Base-by-base conservation (phyloP, 2,888 invertebrate genomes). In the Deroplatys truncata region DNA sequence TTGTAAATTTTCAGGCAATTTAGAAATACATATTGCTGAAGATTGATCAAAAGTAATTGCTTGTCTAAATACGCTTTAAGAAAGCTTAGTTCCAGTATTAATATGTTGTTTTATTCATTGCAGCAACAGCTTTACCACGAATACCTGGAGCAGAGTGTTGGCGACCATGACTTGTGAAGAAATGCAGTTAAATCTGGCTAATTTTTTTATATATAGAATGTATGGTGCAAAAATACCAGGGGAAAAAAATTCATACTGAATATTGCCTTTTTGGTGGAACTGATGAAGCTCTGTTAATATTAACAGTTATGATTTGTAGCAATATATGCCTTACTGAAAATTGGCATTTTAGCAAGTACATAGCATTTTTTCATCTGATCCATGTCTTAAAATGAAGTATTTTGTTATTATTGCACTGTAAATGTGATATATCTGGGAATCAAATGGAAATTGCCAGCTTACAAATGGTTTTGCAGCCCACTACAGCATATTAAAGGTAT, bases 121-220 rank as follows among this genome's bases (percentile, higher is more conserved):
- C 82, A 94, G 94, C 93, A 94, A 93, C 92, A 92, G 25, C 92
- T 94, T 35, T 94, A 94, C 91, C 92, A 93, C 88, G 94, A 94
- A 90, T 94, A 94, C 91, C 92, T 94, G 90, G 92, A 93, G 90
- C 94, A 94, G 91, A 94, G 94, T 92, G 94, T 94, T 29, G 93
- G 93, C n/a, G 94, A 94, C 35, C 93, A 94, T 91, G 94, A 94
- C 91, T 92, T 94, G 56, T 92, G 90, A 92, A 88, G 89, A 86
- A 84, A 29, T 72, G 84, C 84, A 84, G 29, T 84, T 29, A 20
- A 20, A 84, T 16, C 20, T 72, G 56, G 16, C 56, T 20, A 72
- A 25, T 72, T 20, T 72, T 56, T 72, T 72, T 72, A 43, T 43
- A 43, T 43, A 0, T 43, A 43, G 13, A 10, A 43, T 43, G 13